Evolutionary conservation across 2,888 invertebrate species (phyloP).

Genomic region (Tiliacea aurago): DNA sequence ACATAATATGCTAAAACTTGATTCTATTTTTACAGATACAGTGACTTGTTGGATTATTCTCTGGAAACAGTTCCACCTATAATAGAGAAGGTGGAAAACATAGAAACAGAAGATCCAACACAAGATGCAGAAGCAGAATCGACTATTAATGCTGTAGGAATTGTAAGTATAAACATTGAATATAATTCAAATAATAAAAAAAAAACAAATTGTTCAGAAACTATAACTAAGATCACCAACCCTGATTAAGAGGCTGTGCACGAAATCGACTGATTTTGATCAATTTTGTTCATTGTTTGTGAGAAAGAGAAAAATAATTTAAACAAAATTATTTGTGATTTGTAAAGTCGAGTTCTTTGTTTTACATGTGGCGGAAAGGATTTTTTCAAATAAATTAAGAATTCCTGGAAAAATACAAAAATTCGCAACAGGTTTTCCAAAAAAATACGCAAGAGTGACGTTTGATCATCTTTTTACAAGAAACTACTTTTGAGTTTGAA

Average conservation of each 20-base stretch:
- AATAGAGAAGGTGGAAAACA: conserved; percentile 81
- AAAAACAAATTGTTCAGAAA: background rate
- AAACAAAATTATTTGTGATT: too few species aligned
- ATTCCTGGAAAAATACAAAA: too few species aligned
- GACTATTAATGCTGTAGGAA: conserved; percentile 72
- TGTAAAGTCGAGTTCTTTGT: too few species aligned
- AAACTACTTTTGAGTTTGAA: too few species aligned
- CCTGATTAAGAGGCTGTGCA: background rate
- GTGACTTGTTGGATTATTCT: conserved; percentile 81
- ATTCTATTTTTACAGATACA: conserved; percentile 69
- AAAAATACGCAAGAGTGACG: too few species aligned
- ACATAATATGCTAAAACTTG: background rate
- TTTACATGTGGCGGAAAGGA: too few species aligned
- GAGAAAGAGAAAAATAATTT: too few species aligned
- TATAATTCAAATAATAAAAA: background rate
- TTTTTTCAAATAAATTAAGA: too few species aligned
- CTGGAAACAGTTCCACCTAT: conserved; percentile 86
- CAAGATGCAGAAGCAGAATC: conserved; percentile 66
- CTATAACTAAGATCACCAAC: background rate
- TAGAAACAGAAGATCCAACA: conserved; percentile 58
- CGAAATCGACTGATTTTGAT: too few species aligned
- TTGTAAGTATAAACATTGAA: conserved; percentile 71
- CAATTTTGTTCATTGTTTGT: too few species aligned
- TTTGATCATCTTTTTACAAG: too few species aligned
- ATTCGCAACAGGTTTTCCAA: too few species aligned